Evolutionary conservation across 2,797 vertebrate genomes (phyloP).

Genomic region (Morelia viridis): DNA sequence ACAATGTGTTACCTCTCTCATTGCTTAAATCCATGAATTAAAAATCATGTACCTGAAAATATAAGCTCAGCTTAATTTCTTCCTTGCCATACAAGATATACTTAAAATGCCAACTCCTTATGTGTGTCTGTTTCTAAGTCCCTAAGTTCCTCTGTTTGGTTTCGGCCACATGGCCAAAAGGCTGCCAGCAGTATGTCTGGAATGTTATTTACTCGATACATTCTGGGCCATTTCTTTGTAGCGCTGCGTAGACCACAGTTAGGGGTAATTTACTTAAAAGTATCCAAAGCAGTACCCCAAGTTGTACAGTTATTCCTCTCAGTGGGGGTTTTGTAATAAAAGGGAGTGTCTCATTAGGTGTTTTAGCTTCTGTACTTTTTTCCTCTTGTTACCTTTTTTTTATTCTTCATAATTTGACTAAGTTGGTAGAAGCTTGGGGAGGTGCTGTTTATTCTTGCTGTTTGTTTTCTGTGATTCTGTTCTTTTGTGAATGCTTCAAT

Average conservation of each 20-base stretch:
- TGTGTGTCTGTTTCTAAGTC: slow-evolving; percentile 52
- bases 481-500: slow-evolving; percentile 24
- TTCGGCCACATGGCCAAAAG: slow-evolving; percentile 57
- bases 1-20: slow-evolving; percentile 2
- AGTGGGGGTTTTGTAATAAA: slow-evolving; percentile 18
- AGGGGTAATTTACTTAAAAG: slow-evolving; percentile 55
- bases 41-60: slow-evolving; percentile 26
- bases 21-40: slow-evolving; percentile 1
- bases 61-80: slow-evolving; percentile 10
- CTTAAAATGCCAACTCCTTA: slow-evolving; percentile 40
- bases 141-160: slow-evolving; percentile 67
- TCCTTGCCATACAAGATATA: neutral
- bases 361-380: slow-evolving; percentile 35
- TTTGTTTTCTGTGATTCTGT: slow-evolving; percentile 36
- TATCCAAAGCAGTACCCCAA: slow-evolving; percentile 41
- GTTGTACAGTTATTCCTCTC: slow-evolving; percentile 51
- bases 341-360: slow-evolving; percentile 28
- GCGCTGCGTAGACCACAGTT: slow-evolving; percentile 51
- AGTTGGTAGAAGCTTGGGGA: slow-evolving; percentile 41
- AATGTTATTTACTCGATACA: slow-evolving; percentile 75
- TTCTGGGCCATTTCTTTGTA: slow-evolving; percentile 69
- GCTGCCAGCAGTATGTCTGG: slow-evolving; percentile 72
- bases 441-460: slow-evolving; percentile 30
- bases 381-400: neutral
- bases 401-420: slow-evolving; percentile 36